phyloP scores from a whole-genome alignment of 2,888 invertebrate species.

The Sarcophaga rosellei region DNA sequence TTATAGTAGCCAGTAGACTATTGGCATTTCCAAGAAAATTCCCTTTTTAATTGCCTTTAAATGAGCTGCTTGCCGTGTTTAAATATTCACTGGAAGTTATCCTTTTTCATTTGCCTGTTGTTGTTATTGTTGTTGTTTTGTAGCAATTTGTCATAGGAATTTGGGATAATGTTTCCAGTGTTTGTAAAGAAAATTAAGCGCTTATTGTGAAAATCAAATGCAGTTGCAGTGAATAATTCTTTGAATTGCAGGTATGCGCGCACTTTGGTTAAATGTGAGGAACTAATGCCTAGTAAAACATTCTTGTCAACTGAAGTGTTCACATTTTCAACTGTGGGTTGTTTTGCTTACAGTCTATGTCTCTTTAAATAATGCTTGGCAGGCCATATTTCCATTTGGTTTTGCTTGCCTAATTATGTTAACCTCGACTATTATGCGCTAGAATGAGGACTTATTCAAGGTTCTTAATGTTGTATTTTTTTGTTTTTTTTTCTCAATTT shows the following conservation, averaged over 20 bases:
- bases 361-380: neutral
- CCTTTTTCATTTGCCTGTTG: conserved; percentile 6
- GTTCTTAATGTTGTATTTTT: conserved; percentile 54
- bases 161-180: neutral
- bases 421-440: conserved; percentile 19
- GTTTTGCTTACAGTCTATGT: conserved; percentile 32
- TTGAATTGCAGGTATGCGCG: conserved; percentile 46
- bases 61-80: neutral
- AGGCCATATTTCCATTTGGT: neutral
- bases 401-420: neutral
- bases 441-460: conserved; percentile 48
- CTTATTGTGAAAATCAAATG: neutral
- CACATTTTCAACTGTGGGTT: conserved; percentile 35
- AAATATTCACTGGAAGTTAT: neutral
- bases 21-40: conserved; percentile 8
- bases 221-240: neutral
- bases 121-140: too few species aligned
- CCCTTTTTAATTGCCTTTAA: neutral
- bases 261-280: conserved; percentile 20
- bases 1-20: conserved; percentile 35
- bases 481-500: conserved; percentile 11
- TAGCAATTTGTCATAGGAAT: too few species aligned
- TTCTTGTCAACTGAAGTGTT: conserved; percentile 18
- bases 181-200: neutral
- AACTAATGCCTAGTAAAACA: conserved; percentile 30